Evolutionary conservation across 2,797 vertebrate species (phyloP).

Genomic region (Myotis planiceps): DNA sequence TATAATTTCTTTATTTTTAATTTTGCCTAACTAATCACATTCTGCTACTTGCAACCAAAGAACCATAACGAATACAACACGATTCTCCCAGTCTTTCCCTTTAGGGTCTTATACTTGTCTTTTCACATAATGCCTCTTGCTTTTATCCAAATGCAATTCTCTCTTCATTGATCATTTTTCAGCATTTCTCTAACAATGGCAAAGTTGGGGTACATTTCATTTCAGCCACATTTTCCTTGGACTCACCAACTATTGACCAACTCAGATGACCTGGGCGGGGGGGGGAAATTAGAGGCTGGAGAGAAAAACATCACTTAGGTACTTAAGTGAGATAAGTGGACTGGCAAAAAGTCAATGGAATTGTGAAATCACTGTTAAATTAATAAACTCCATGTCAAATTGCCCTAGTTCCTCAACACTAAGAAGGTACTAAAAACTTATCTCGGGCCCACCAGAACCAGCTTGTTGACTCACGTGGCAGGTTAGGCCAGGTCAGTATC

Average conservation of each 20-base stretch:
- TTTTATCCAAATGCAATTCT: background rate
- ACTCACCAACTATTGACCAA: constrained; percentile 7
- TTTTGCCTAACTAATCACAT: background rate
- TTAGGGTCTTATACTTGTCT: background rate
- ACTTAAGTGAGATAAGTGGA: background rate
- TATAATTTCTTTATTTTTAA: background rate
- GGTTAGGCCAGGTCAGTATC: background rate
- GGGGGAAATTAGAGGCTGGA: background rate
- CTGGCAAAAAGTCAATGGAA: background rate
- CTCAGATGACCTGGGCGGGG: background rate
- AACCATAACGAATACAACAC: background rate
- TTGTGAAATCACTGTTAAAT: background rate
- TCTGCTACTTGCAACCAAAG: background rate
- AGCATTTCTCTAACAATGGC: background rate
- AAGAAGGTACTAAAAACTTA: background rate
- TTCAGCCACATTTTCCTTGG: background rate
- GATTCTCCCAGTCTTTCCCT: background rate
- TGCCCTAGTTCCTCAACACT: background rate
- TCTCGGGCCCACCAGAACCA: background rate
- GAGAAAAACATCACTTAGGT: constrained; percentile 19
- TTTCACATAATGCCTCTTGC: background rate
- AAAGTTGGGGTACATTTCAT: background rate
- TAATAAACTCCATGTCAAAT: constrained; percentile 37
- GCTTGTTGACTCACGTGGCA: background rate
- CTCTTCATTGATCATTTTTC: background rate